Evolutionary conservation across 2,113 vertebrate genomes (phyloP), one percentile per base, ranked within the genome.

Genomic region (Tragelaphus buxtoni): DNA sequence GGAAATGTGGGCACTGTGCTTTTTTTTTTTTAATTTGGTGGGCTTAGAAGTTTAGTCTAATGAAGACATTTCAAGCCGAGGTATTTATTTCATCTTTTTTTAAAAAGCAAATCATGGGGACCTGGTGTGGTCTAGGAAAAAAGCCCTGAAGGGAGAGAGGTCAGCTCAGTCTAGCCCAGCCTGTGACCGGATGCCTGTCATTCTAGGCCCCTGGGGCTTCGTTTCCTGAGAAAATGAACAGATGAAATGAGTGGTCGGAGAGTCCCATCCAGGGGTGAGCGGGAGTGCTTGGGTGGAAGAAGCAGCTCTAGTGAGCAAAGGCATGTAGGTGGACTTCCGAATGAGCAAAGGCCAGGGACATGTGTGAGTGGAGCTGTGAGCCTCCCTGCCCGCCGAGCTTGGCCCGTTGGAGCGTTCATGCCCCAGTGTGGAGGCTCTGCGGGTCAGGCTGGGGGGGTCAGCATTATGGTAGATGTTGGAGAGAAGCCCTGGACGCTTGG

Each of bases 41-140:
- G 55, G 28, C 28, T 84, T 58, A 65, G 88, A 81, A 26, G 35
- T 55, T 90, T 61, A 85, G 8, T 74, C 14, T 56, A 42, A 65
- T 60, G 60, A 93, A 24, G 65, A 95, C n/a, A 61, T 90, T 90
- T 88, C 24, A 87, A 42, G 47, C 65, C 8, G 3, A 80, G 45
- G 42, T 69, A 58, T 91, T 0, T 32, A 24, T 83, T 96, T 93
- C 51, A 69, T 85, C 24, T 49, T n/a, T 81, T 13, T 84, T 84
- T 7, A 3, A 81, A 95, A 95, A 82, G 45, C 82, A 88, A 79
- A 53, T 89, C n/a, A 17, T 7, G 7, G 13, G 72, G 49, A 63
- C 22, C 24, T 72, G 22, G 51, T 51, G 16, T 81, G 82, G 45
- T 28, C n/a, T 85, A 63, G 76, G 76, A 42, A 72, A 65, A 7